These are phyloP conservation scores for Apostichopus japonicus DNA, from an alignment of 35 echinoderm and acorn worm species.

Conservation along the genomic window DNA sequence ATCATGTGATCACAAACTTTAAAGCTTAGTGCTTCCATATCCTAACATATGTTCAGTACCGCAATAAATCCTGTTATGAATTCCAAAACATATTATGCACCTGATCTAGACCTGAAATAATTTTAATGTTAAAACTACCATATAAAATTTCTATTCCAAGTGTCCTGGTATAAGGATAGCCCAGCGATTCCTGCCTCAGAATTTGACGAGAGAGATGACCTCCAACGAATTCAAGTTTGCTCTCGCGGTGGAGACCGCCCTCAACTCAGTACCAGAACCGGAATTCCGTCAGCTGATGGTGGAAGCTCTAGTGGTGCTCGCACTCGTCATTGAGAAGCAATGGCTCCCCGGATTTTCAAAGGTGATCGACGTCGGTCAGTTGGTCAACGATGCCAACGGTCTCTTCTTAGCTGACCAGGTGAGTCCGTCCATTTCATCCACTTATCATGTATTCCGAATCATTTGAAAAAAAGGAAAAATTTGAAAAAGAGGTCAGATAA, in stretches of 20 bases:
- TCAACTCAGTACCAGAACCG: constrained; percentile 87
- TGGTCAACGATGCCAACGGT: constrained; percentile 82
- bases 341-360: constrained; percentile 76
- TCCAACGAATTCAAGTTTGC: constrained; percentile 95
- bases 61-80: too few species aligned
- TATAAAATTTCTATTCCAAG: constrained; percentile 15
- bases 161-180: constrained; percentile 75
- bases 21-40: too few species aligned
- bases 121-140: too few species aligned
- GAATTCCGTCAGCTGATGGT: constrained; percentile 97
- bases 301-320: constrained; percentile 91
- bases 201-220: constrained; percentile 91
- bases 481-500: too few species aligned
- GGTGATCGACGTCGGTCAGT: constrained; percentile 70
- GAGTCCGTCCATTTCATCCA: neutral
- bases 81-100: too few species aligned
- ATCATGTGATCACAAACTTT: too few species aligned
- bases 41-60: too few species aligned
- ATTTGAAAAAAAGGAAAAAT: too few species aligned
- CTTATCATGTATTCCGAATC: too few species aligned
- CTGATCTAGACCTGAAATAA: too few species aligned
- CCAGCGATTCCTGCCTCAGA: constrained; percentile 75
- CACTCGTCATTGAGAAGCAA: constrained; percentile 86
- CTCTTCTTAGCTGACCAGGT: constrained; percentile 97
- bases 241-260: constrained; percentile 78